Base-by-base conservation (phyloP, 2,888 invertebrate genomes). In the Morpho helenor region DNA sequence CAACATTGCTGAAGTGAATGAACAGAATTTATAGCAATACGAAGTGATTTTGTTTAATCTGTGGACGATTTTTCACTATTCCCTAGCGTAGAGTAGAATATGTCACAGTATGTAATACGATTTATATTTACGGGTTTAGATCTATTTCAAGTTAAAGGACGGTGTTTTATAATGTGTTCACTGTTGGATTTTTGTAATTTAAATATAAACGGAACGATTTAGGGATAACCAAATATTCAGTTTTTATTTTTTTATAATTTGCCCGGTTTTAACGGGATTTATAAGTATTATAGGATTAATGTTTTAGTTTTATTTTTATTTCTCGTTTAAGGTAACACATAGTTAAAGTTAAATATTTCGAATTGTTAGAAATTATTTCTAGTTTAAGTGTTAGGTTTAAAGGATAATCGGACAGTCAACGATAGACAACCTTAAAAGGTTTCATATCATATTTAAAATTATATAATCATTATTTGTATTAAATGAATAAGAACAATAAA, bases 391-490 rank as follows among this genome's bases (percentile, higher is more conserved):
- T 79, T 83, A 82, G 79, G 63, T 72, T 47, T 61, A 57, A 62
- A 49, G 56, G 60, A 56, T 63, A 74, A 75, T 75, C 75, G 73
- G 75, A 74, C 76, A 77, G 74, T 81, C 84, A 82, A 80, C 82
- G 84, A 83, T 80, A 74, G 72, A 75, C 78, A 79, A 88, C 88
- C 88, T 87, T 88, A 82, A 82, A 89, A 87, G 88, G 89, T 86
- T 31, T 80, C 90, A 90, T 90, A 90, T 90, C 90, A 90, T 88
- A 86, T 85, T 84, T 83, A 86, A 87, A 84, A 71, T 76, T 86
- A 82, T 89, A 80, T 88, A 87, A 88, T 83, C 85, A 80, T 80
- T 82, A 82, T 80, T 80, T 86, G 83, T 87, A 84, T 75, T 76
- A 80, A 82, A 82, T 75, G 72, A 75, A 68, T 88, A 87, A 80